Evolutionary conservation across 2,888 invertebrate species (phyloP), one percentile per base, ranked within the genome.

Genomic region (Salpingus planirostris): DNA sequence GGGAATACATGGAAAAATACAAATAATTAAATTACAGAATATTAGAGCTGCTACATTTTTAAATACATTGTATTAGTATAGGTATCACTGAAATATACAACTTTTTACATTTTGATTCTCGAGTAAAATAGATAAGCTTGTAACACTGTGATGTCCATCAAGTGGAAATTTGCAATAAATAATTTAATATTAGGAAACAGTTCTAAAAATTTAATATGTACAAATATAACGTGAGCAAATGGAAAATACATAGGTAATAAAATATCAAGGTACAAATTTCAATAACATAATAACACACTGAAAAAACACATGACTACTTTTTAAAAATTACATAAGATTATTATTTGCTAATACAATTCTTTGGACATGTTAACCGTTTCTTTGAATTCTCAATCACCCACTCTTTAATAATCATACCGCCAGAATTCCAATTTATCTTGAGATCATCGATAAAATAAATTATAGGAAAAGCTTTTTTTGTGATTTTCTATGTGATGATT

Each of bases 21-120:
- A 49, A 49, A 51, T 48, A 49, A 52, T 49, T 46, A 44, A 52
- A 53, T 53, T 52, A 53, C 53, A 53, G 53, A 51, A 51, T 49
- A 44, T 49, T 44, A 47, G 42, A 42, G 40, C 40, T 46, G 41
- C n/a, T n/a, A n/a, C n/a, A n/a, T n/a, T n/a, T n/a, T n/a, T n/a
- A n/a, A 21, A 29, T 33, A 34, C 29, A 18, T 15, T 21, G 24
- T 31, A 32, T 21, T 26, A 29, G 15, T 33, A 14, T 27, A 29
- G 26, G 33, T 34, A 31, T 38, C 31, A 39, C 34, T 37, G 33
- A 37, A 42, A 40, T 42, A 38, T 44, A 40, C 36, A 44, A 37
- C 33, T 44, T 35, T 39, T 33, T 36, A 42, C 42, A 42, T 42
- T 44, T 44, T 39, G 39, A 44, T 39, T 44, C 26, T 34, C 15